Evolutionary conservation across 2,888 invertebrate species (phyloP).

Genomic region (Lordiphosa fenestrarum): DNA sequence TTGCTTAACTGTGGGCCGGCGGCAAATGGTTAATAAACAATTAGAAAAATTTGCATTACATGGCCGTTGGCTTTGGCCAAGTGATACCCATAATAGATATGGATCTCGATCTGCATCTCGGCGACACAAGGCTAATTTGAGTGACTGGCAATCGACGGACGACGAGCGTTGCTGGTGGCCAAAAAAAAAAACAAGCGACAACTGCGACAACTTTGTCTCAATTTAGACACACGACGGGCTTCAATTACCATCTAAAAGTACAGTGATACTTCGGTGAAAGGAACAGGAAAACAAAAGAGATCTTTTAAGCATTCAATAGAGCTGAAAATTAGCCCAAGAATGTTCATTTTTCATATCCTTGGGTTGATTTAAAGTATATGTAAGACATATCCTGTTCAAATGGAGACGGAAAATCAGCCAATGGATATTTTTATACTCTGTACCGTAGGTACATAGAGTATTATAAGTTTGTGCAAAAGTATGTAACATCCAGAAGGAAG

Average conservation of each 20-base stretch:
- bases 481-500: too few relatives aligned
- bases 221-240: slow-evolving; percentile 64
- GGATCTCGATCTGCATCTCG: slow-evolving; percentile 29
- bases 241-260: slow-evolving; percentile 44
- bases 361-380: too few relatives aligned
- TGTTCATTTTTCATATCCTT: too few relatives aligned
- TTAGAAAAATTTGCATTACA: slow-evolving; percentile 59
- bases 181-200: slow-evolving; percentile 23
- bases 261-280: slow-evolving; percentile 2
- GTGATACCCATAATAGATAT: slow-evolving; percentile 33
- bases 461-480: too few relatives aligned
- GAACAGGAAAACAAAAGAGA: too few relatives aligned
- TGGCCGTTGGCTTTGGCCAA: slow-evolving; percentile 23
- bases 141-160: slow-evolving; percentile 52
- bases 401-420: too few relatives aligned
- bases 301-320: too few relatives aligned
- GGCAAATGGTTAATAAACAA: slow-evolving; percentile 70
- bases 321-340: too few relatives aligned
- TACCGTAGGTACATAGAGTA: too few relatives aligned
- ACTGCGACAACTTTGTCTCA: slow-evolving; percentile 45
- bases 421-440: too few relatives aligned
- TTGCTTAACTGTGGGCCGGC: slow-evolving; percentile 67
- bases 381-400: too few relatives aligned
- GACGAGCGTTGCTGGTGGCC: slow-evolving; percentile 54
- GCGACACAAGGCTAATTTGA: slow-evolving; percentile 54